Percentiles rank a stretch among this genome's conserved stretches.
phyloP scores from a whole-genome alignment of 1,140 invertebrate genomes.

The Riptortus pedestris region DNA sequence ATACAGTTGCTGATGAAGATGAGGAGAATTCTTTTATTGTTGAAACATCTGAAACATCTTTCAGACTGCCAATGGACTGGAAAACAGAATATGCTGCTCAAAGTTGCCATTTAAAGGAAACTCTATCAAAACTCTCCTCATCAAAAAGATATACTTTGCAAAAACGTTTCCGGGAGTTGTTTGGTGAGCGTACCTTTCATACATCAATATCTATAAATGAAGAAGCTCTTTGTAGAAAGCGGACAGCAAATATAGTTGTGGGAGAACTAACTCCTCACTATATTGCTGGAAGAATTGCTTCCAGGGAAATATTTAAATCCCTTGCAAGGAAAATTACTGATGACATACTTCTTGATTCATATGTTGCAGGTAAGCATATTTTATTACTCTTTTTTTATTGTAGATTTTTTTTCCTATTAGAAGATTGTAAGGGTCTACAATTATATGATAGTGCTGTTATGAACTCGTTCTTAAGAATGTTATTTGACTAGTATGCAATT shows the following conservation, averaged over 20 bases:
- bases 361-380: conserved; percentile 7
- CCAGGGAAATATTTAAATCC: background rate
- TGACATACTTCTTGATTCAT: background rate
- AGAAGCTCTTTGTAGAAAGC: background rate
- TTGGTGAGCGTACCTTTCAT: background rate
- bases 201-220: background rate
- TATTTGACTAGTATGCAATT: no score
- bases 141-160: background rate
- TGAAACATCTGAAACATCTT: background rate
- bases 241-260: conserved; percentile 6
- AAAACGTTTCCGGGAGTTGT: background rate
- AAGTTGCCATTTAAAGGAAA: background rate
- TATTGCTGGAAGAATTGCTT: conserved; percentile 1
- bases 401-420: no score
- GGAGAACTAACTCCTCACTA: background rate
- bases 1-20: background rate
- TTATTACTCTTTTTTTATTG: background rate
- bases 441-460: no score
- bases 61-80: conserved; percentile 1
- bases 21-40: background rate
- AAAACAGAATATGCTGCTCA: conserved; percentile 6
- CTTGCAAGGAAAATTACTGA: conserved; percentile 13
- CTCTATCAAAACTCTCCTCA: background rate
- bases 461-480: no score
- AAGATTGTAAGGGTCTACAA: no score